These are phyloP conservation scores for Spodoptera litura DNA, from an alignment of 1,140 invertebrate species.

Conservation along the genomic window DNA sequence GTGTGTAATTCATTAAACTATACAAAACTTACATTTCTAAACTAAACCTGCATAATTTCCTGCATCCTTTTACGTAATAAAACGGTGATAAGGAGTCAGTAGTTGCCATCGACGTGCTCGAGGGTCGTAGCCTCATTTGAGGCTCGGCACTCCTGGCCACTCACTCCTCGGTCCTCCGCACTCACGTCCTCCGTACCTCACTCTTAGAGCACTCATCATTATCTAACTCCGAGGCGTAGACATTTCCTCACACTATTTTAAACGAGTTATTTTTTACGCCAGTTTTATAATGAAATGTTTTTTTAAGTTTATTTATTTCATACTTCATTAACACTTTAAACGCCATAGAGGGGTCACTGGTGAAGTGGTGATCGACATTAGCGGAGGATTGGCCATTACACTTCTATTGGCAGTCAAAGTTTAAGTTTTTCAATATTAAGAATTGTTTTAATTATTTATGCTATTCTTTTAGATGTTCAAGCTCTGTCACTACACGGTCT, in stretches of 20 bases:
- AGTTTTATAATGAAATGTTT: no score
- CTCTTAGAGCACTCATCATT: conserved; percentile 37
- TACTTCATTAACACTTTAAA: no score
- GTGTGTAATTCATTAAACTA: not conserved
- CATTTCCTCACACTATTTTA: not conserved
- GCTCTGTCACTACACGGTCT: no score
- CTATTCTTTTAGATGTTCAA: no score
- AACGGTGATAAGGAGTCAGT: conserved; percentile 28
- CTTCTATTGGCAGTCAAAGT: no score
- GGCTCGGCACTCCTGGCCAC: conserved; percentile 49
- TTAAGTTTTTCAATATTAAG: no score
- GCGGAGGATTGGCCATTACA: no score
- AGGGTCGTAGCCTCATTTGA: conserved; percentile 58
- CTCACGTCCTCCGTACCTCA: conserved; percentile 16
- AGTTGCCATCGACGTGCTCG: conserved; percentile 42
- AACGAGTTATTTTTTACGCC: not conserved
- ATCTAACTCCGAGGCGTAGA: conserved; percentile 12
- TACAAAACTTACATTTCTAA: not conserved
- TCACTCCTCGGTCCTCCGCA: conserved; percentile 18
- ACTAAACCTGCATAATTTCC: conserved; percentile 13
- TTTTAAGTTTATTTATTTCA: no score
- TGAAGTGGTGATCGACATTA: no score
- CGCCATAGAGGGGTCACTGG: no score
- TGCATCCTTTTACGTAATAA: conserved; percentile 24
- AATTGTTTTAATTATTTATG: no score